Percentiles rank a stretch among this genome's conserved stretches.
Conservation (phyloP, 1,140 invertebrate genomes). For the Neodiprion fabricii region DNA sequence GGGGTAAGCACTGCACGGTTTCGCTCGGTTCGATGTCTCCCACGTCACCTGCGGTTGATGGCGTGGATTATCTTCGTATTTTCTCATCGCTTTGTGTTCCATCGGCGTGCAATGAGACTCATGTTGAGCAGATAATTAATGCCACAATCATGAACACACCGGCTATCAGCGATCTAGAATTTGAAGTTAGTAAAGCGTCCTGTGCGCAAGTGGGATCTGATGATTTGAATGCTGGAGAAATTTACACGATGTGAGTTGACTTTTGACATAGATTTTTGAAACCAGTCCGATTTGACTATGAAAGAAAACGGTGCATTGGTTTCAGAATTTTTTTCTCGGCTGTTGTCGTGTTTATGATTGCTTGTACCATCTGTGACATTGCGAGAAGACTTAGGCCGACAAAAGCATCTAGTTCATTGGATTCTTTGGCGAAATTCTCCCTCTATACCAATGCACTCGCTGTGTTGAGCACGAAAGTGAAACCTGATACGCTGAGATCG, state of each 20-base stretch:
- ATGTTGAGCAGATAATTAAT: conserved; percentile 20
- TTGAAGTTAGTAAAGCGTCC: conserved; percentile 7
- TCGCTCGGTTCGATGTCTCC: background rate
- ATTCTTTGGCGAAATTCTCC: conserved; percentile 36
- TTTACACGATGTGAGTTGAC: background rate
- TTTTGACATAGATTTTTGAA: conserved; percentile 19
- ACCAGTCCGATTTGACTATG: background rate
- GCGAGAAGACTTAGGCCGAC: background rate
- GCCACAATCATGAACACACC: background rate
- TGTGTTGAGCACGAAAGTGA: conserved; percentile 32
- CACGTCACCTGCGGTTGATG: background rate
- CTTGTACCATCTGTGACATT: conserved; percentile 21
- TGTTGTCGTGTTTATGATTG: conserved; percentile 18
- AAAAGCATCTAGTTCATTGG: background rate
- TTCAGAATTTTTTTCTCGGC: conserved; percentile 18
- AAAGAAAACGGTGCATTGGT: background rate
- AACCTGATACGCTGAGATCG: conserved; percentile 29
- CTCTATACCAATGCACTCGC: conserved; percentile 38
- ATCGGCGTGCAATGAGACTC: conserved; percentile 22
- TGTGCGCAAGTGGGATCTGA: conserved; percentile 20
- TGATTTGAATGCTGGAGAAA: conserved; percentile 15
- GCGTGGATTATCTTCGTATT: background rate
- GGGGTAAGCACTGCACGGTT: conserved; percentile 38
- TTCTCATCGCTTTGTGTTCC: conserved; percentile 34
- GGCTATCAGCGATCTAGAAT: background rate